phyloP scores from a whole-genome alignment of 2,113 vertebrate species.

The Macheiramphus alcinus region DNA sequence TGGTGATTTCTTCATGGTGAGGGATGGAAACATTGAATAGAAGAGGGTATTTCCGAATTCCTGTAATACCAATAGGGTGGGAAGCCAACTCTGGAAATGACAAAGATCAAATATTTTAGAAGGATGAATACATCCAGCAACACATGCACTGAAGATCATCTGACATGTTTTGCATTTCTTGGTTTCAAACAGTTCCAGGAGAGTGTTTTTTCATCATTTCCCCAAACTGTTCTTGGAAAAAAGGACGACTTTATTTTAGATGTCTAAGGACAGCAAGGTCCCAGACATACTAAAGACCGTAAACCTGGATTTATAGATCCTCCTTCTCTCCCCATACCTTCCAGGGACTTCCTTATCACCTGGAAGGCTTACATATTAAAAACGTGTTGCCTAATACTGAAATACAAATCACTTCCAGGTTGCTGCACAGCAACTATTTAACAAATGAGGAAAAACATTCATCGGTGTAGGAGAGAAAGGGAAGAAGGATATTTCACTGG shows the following conservation, averaged over 20 bases:
- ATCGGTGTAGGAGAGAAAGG: neutral
- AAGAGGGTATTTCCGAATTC: slow-evolving; percentile 85
- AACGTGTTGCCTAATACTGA: neutral
- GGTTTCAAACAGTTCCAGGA: neutral
- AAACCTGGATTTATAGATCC: neutral
- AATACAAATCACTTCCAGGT: neutral
- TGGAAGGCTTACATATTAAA: neutral
- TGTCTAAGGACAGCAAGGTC: neutral
- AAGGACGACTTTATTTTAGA: neutral
- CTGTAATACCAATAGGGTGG: slow-evolving; percentile 70
- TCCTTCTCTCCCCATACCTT: neutral
- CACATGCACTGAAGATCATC: fast-evolving
- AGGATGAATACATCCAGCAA: neutral
- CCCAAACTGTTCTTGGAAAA: neutral
- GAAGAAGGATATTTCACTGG: neutral
- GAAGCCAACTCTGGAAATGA: slow-evolving; percentile 79
- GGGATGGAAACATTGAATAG: slow-evolving; percentile 95
- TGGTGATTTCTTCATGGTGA: slow-evolving; percentile 87
- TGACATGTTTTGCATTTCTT: neutral
- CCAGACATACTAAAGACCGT: neutral
- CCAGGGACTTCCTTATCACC: neutral
- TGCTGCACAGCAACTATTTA: neutral
- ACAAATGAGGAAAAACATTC: neutral
- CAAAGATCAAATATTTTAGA: neutral
- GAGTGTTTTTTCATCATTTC: neutral